These are phyloP conservation scores for Myotis vivesi DNA, from an alignment of 2,797 vertebrate species.

Conservation along the genomic window DNA sequence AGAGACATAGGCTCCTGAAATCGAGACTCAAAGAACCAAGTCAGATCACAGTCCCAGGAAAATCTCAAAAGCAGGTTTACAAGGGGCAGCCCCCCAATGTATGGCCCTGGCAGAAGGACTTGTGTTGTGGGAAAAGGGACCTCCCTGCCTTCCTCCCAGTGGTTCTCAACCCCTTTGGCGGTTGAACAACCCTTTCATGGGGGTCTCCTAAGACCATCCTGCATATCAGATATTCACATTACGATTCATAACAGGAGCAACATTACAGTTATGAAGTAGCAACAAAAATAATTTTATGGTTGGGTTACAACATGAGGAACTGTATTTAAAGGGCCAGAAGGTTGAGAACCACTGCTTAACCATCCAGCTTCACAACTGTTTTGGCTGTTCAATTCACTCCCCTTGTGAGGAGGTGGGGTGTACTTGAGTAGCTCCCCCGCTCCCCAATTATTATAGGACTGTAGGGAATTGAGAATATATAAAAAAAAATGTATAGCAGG, in stretches of 20 bases:
- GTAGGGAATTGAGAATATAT: not conserved
- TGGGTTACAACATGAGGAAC: too few relatives aligned
- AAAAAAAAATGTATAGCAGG: not conserved
- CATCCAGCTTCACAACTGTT: too few relatives aligned
- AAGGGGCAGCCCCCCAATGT: not conserved
- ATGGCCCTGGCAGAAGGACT: not conserved
- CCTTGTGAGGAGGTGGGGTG: accelerated
- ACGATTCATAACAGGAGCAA: too few relatives aligned
- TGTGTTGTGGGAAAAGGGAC: not conserved
- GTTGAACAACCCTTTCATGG: too few relatives aligned
- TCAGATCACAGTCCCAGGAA: not conserved
- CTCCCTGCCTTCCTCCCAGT: too few relatives aligned
- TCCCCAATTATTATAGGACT: not conserved
- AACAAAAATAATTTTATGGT: too few relatives aligned
- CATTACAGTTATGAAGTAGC: too few relatives aligned
- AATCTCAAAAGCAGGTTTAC: not conserved
- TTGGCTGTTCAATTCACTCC: not conserved
- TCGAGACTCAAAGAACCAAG: not conserved
- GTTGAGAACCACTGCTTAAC: too few relatives aligned
- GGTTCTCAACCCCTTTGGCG: too few relatives aligned
- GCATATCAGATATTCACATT: too few relatives aligned
- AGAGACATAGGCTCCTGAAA: not conserved
- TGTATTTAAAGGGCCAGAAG: too few relatives aligned
- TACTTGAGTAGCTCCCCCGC: not conserved
- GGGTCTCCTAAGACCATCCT: too few relatives aligned